Conservation (phyloP, 2,888 invertebrate genomes). For the Euzetes globulus region DNA sequence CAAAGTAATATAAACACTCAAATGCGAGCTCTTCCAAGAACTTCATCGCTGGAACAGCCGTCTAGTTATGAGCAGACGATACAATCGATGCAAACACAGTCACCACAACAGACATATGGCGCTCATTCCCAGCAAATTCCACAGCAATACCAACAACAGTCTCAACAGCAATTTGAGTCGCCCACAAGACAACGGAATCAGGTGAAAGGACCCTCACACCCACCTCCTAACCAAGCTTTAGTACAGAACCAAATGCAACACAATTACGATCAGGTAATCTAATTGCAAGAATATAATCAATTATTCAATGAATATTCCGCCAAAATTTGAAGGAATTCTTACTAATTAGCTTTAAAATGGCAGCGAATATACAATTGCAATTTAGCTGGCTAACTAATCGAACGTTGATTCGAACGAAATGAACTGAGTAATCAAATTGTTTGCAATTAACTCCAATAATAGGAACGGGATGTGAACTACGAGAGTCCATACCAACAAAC, state of each 20-base stretch:
- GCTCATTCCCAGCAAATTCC: conserved; percentile 24
- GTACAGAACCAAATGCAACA: conserved; percentile 12
- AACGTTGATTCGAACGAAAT: background rate
- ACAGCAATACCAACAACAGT: conserved; percentile 24
- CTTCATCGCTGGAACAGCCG: conserved; percentile 25
- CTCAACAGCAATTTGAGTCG: conserved; percentile 4
- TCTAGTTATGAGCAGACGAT: conserved; percentile 20
- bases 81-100: conserved; percentile 18
- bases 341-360: too few species aligned
- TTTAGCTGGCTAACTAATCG: too few species aligned
- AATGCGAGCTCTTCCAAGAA: conserved; percentile 9
- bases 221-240: background rate
- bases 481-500: background rate
- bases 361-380: too few species aligned
- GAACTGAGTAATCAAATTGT: background rate
- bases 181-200: background rate
- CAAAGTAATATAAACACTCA: conserved; percentile 20
- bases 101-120: conserved; percentile 5
- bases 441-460: too few species aligned
- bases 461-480: background rate
- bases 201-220: background rate
- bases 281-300: too few species aligned
- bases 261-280: background rate
- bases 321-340: too few species aligned
- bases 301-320: too few species aligned